Conservation (phyloP, 1,140 invertebrate genomes). For the Trachelipus rathkii region DNA sequence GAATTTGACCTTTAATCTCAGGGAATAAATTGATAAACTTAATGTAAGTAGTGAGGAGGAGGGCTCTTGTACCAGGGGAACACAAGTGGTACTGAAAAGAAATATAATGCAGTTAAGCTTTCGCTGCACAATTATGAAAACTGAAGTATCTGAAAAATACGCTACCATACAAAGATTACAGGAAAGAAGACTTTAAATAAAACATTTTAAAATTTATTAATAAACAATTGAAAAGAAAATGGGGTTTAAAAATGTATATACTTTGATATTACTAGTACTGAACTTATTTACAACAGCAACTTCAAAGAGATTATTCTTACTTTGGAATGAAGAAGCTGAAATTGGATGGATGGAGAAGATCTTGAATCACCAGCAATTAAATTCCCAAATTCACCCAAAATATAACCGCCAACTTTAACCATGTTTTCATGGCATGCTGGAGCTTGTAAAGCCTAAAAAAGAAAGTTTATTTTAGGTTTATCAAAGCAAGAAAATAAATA, state of each 20-base stretch:
- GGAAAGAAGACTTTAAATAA: no score
- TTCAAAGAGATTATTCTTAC: conserved; percentile 49
- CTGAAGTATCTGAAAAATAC: no score
- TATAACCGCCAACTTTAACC: conserved; percentile 99
- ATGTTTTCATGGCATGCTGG: conserved; percentile 99
- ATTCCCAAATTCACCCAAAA: conserved; percentile 99
- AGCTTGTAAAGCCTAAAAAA: conserved; percentile 78
- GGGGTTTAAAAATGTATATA: no score
- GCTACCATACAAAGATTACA: no score
- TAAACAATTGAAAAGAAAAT: no score
- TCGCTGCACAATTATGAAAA: not conserved
- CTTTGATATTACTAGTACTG: no score
- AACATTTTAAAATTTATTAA: no score
- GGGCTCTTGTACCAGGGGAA: conserved; percentile 88
- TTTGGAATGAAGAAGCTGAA: conserved; percentile 95
- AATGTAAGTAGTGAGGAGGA: conserved; percentile 95
- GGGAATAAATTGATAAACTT: conserved; percentile 99
- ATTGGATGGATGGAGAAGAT: conserved; percentile 92
- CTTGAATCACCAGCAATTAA: conserved; percentile 97
- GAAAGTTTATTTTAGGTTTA: no score
- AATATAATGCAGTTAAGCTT: conserved; percentile 18
- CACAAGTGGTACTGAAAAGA: conserved; percentile 83
- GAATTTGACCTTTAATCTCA: conserved; percentile 93
- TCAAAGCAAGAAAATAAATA: no score
- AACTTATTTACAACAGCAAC: no score